Conservation (phyloP, 2,888 invertebrate genomes). For the Callimorpha dominula region DNA sequence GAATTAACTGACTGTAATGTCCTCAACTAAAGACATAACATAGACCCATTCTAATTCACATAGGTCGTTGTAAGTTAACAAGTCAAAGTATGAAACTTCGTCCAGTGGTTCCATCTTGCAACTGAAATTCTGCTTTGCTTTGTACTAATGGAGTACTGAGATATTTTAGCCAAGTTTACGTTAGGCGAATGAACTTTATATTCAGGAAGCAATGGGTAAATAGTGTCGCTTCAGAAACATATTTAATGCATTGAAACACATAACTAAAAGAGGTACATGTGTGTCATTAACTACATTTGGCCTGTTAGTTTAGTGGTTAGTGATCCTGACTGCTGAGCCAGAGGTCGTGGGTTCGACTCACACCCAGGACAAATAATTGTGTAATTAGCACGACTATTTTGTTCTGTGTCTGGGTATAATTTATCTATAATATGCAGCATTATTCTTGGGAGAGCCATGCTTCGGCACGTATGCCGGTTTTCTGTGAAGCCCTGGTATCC, state of each 20-base stretch:
- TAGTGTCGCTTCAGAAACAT: not conserved
- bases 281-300: too few species aligned
- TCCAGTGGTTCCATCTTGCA: slow-evolving; percentile 49
- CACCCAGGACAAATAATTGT: too few species aligned
- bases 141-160: slow-evolving; percentile 42
- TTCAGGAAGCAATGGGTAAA: slow-evolving; percentile 18
- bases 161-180: slow-evolving; percentile 30
- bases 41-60: slow-evolving; percentile 43
- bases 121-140: slow-evolving; percentile 43
- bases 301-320: too few species aligned
- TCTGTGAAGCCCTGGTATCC: too few species aligned
- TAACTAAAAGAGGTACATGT: not conserved
- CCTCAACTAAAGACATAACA: slow-evolving; percentile 31
- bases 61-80: slow-evolving; percentile 43
- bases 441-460: too few species aligned
- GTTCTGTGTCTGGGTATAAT: too few species aligned
- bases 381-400: too few species aligned
- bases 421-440: too few species aligned
- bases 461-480: too few species aligned
- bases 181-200: slow-evolving; percentile 22
- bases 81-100: slow-evolving; percentile 55
- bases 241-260: not conserved
- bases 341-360: too few species aligned
- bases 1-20: slow-evolving; percentile 39
- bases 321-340: too few species aligned